Conservation (phyloP, 2,797 vertebrate genomes). For the Sardinella longiceps region DNA sequence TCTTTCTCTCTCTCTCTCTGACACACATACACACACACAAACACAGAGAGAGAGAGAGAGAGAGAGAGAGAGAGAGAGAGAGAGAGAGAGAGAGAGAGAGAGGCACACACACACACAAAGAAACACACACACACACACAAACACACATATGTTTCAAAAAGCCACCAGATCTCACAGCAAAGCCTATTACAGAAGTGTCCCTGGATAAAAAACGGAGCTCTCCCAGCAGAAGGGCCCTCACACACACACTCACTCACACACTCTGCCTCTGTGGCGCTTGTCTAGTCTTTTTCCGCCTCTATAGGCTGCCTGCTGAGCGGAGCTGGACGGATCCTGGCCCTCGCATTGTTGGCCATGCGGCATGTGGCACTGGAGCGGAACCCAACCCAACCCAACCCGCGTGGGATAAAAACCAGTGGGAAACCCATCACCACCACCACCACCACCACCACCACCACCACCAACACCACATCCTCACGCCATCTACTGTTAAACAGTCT, state of each 20-base stretch:
- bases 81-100: too few relatives aligned
- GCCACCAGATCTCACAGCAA: background rate
- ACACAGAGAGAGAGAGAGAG: too few relatives aligned
- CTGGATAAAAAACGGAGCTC: conserved; percentile 4
- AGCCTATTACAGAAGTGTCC: conserved; percentile 14
- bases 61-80: too few relatives aligned
- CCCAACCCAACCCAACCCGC: conserved; percentile 15
- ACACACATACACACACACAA: background rate
- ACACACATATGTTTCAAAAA: background rate
- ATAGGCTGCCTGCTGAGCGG: background rate
- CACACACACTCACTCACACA: too few relatives aligned
- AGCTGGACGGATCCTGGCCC: background rate
- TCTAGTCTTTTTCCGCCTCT: background rate
- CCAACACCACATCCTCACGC: background rate
- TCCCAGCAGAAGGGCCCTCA: background rate
- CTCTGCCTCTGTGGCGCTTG: background rate
- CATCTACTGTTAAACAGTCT: background rate
- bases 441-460: background rate
- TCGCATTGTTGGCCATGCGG: background rate
- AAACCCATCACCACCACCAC: background rate
- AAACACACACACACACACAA: background rate
- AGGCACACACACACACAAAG: background rate
- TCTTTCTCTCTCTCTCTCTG: background rate
- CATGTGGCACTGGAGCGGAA: conserved; percentile 3
- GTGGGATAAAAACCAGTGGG: background rate